phyloP scores from a whole-genome alignment of 2,797 vertebrate species.

The Caiman crocodilus region DNA sequence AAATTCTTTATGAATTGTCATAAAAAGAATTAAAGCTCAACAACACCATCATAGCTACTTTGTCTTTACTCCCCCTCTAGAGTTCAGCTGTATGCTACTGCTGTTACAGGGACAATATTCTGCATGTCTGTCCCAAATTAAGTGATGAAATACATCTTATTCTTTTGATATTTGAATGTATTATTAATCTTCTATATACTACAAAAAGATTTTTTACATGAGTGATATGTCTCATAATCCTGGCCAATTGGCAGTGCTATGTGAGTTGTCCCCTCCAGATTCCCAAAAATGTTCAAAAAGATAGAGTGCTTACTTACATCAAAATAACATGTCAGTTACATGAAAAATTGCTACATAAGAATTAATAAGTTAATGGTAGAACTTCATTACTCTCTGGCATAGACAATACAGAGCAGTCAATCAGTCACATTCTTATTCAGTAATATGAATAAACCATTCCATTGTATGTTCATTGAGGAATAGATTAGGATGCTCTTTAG shows the following conservation, averaged over 20 bases:
- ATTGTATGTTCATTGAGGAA: constrained; percentile 50
- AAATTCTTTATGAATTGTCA: constrained; percentile 74
- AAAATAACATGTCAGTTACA: constrained; percentile 67
- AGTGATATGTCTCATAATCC: constrained; percentile 68
- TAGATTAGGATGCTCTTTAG: not conserved
- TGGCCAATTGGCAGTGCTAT: constrained; percentile 71
- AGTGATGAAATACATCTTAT: constrained; percentile 73
- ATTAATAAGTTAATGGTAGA: constrained; percentile 74
- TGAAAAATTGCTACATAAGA: constrained; percentile 73
- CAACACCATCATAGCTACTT: constrained; percentile 64
- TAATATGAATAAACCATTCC: constrained; percentile 31
- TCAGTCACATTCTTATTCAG: constrained; percentile 47
- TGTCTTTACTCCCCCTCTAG: constrained; percentile 76
- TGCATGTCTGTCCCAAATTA: constrained; percentile 68
- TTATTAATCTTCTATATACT: constrained; percentile 71
- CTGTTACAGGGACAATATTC: constrained; percentile 65
- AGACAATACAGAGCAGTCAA: constrained; percentile 52
- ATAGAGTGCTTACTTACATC: constrained; percentile 61
- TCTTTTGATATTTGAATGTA: constrained; percentile 73
- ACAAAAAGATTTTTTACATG: constrained; percentile 71
- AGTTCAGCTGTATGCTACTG: constrained; percentile 63
- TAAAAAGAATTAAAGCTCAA: constrained; percentile 75
- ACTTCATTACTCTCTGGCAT: constrained; percentile 36
- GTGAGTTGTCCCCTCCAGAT: constrained; percentile 54
- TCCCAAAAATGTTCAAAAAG: constrained; percentile 62